Percentiles rank a stretch among this genome's conserved stretches.
phyloP scores from a whole-genome alignment of 2,113 vertebrate genomes.

The Colius striatus region DNA sequence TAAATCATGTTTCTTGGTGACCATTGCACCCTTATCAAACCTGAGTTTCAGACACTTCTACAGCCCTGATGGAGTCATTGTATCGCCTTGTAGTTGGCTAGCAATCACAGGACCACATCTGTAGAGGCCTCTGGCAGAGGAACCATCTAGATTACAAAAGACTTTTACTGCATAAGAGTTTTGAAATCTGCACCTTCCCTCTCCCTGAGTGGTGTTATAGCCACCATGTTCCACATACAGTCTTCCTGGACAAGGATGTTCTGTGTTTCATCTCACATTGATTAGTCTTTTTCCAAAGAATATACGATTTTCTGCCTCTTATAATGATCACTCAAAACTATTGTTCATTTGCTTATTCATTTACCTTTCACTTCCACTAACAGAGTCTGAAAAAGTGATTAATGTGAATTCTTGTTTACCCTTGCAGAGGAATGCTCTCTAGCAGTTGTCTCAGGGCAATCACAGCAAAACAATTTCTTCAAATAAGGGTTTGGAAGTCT shows the following conservation, averaged over 20 bases:
- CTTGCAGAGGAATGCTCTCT: not conserved
- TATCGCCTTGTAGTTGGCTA: not conserved
- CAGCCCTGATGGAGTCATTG: not conserved
- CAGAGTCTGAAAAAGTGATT: not conserved
- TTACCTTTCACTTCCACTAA: not conserved
- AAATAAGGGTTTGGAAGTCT: not conserved
- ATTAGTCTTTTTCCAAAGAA: not conserved
- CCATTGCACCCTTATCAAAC: not conserved
- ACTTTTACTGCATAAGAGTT: not conserved
- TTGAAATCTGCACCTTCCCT: not conserved
- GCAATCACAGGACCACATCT: not conserved
- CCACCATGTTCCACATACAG: not conserved
- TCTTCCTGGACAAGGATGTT: not conserved
- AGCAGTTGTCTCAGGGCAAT: not conserved
- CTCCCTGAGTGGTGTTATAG: not conserved
- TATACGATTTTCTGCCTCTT: not conserved
- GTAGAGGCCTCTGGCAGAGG: not conserved
- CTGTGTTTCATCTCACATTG: not conserved
- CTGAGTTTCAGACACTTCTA: not conserved
- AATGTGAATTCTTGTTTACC: not conserved
- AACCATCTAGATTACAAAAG: not conserved
- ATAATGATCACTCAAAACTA: not conserved
- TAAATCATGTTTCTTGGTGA: not conserved
- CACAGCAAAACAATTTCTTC: not conserved
- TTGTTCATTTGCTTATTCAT: not conserved